Evolutionary conservation across 2,888 invertebrate genomes (phyloP).

Genomic region (Tromatobia lineatoria): DNA sequence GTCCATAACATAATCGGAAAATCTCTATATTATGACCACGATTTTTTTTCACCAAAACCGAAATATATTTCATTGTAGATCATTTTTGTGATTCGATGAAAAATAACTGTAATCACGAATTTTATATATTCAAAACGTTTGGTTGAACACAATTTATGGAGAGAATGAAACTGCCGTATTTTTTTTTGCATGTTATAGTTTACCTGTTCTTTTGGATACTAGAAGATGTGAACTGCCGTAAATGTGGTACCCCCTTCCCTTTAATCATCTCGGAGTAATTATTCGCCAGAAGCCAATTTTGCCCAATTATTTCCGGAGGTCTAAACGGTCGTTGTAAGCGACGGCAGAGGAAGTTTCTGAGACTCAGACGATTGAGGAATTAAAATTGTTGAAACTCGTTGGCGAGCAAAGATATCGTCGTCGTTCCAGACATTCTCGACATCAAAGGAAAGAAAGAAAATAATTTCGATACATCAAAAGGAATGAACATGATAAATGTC

Average conservation of each 20-base stretch:
- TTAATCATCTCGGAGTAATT: slow-evolving; percentile 78
- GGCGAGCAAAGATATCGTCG: slow-evolving; percentile 44
- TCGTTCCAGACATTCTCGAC: slow-evolving; percentile 61
- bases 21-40: neutral
- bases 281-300: slow-evolving; percentile 79
- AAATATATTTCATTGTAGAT: neutral
- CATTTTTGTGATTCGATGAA: neutral
- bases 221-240: slow-evolving; percentile 16
- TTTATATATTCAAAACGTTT: neutral
- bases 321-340: slow-evolving; percentile 57
- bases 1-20: neutral
- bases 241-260: slow-evolving; percentile 61
- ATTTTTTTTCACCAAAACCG: neutral
- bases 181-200: slow-evolving; percentile 48
- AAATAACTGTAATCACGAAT: neutral
- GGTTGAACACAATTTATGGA: neutral
- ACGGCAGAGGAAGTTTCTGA: slow-evolving; percentile 57
- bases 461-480: neutral
- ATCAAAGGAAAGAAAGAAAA: slow-evolving; percentile 38
- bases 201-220: slow-evolving; percentile 47
- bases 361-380: slow-evolving; percentile 79
- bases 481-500: neutral
- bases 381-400: slow-evolving; percentile 79
- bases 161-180: neutral
- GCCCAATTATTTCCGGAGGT: slow-evolving; percentile 78